Evolutionary conservation across 2,888 invertebrate genomes (phyloP).

Genomic region (Epiblema foenella): DNA sequence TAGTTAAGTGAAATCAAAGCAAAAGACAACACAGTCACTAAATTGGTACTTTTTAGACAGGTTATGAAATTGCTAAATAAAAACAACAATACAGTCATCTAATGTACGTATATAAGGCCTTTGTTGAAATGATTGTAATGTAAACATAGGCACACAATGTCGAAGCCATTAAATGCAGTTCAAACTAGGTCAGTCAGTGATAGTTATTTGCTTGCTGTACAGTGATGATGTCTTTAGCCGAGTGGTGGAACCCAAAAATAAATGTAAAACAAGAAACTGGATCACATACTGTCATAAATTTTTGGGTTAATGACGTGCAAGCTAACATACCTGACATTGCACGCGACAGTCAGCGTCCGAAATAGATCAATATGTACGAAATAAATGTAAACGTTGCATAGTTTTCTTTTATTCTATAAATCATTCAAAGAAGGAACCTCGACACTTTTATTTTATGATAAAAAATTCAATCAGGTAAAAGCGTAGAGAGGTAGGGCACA

Average conservation of each 20-base stretch:
- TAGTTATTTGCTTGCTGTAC: slow-evolving; percentile 13
- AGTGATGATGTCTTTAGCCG: slow-evolving; percentile 14
- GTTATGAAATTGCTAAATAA: background rate
- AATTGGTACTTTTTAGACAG: background rate
- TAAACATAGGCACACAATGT: slow-evolving; percentile 48
- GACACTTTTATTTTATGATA: background rate
- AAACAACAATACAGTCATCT: too few species aligned
- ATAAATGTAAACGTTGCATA: too few species aligned
- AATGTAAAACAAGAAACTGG: slow-evolving; percentile 10
- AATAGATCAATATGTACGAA: background rate
- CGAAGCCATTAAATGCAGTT: slow-evolving; percentile 37
- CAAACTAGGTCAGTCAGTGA: slow-evolving; percentile 27
- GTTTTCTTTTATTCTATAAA: too few species aligned
- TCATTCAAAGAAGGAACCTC: too few species aligned
- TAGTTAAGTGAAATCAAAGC: slow-evolving; percentile 13
- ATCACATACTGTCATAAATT: slow-evolving; percentile 9
- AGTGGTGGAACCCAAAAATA: slow-evolving; percentile 20
- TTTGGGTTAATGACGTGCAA: slow-evolving; percentile 24
- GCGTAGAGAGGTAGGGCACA: too few species aligned
- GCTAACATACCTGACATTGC: background rate
- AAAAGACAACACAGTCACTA: background rate
- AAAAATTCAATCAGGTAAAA: background rate
- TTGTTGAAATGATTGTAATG: slow-evolving; percentile 15
- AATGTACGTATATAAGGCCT: background rate
- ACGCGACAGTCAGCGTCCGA: slow-evolving; percentile 2